Percentiles rank a stretch among this genome's conserved stretches.
Evolutionary conservation across 2,113 vertebrate species (phyloP).

Genomic region (Cisticola juncidis): DNA sequence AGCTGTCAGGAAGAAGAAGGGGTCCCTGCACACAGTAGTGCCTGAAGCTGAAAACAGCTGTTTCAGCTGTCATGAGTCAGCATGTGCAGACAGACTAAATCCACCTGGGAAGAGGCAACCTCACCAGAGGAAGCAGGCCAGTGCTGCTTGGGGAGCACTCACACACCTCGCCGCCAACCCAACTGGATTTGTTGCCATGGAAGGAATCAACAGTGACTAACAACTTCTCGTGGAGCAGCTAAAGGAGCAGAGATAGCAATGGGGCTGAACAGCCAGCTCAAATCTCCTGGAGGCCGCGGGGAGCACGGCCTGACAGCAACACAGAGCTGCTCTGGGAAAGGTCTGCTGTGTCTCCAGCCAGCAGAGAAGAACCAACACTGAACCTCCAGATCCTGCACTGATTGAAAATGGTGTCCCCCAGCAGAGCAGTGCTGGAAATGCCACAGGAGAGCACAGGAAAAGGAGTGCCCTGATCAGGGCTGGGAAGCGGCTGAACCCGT

Average conservation of each 20-base stretch:
- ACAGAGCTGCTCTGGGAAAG: neutral
- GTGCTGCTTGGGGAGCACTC: conserved; percentile 40
- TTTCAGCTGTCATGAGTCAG: conserved; percentile 67
- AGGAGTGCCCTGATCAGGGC: neutral
- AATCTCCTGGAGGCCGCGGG: neutral
- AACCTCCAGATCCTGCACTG: neutral
- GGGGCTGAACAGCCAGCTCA: conserved; percentile 4
- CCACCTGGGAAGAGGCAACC: conserved; percentile 67
- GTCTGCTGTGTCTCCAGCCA: neutral
- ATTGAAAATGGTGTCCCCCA: neutral
- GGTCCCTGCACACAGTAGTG: conserved; percentile 66
- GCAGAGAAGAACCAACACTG: neutral
- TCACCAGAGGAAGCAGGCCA: conserved; percentile 59
- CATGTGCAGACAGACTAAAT: conserved; percentile 68
- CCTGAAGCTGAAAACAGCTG: conserved; percentile 70
- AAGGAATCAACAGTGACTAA: conserved; percentile 61
- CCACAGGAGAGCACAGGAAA: neutral
- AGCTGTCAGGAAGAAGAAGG: conserved; percentile 66
- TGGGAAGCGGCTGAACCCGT: neutral
- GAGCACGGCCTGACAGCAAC: conserved; percentile 5
- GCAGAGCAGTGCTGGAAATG: neutral
- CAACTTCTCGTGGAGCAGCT: conserved; percentile 1
- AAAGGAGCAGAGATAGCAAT: conserved; percentile 36
- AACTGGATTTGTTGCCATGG: conserved; percentile 61
- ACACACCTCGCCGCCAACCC: neutral